Base-by-base conservation (phyloP, 2,888 invertebrate genomes). In the Dasysyrphus albostriatus region DNA sequence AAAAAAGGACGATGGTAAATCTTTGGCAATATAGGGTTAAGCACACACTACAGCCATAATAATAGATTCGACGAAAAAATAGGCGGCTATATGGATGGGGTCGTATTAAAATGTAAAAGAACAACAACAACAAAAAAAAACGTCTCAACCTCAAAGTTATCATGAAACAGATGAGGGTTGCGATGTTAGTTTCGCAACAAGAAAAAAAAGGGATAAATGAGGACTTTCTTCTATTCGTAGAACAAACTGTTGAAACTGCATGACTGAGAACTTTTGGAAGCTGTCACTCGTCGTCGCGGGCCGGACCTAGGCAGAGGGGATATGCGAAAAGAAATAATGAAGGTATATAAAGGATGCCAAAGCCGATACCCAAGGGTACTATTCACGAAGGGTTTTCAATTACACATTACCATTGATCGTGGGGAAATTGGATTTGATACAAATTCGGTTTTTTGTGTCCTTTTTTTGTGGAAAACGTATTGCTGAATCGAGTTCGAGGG, bases 361-460 rank as follows among this genome's bases (percentile, higher is more conserved):
- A 56, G 29, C 32, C 32, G 54, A 54, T 75, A 69, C 91, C 91
- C 91, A 75, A 81, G 91, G 89, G 91, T 90, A 89, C 91, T 90
- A 91, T 92, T 90, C 82, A 88, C 88, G 83, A 88, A 90, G 89
- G 91, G 92, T 92, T 92, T 91, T 92, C 92, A 91, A 91, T 91
- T 92, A 92, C 92, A 92, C 90, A 91, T 92, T 90, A 91, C 88
- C 87, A 83, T 87, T 87, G 87, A 87, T 87, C 76, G 82, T 77
- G 83, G 88, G 89, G 84, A 91, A 91, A 91, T 91, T 91, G 91
- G 90, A 91, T 91, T 91, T 91, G 89, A 88, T 89, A 90, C 89
- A 89, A 89, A 89, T 88, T 88, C 84, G 88, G 88, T 88, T 88
- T 88, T 88, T 88, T 88, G 88, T 80, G 80, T 81, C 74, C 74